These are phyloP conservation scores for Paradoxurus hermaphroditus DNA, from an alignment of 2,113 vertebrate genomes.

Conservation along the genomic window DNA sequence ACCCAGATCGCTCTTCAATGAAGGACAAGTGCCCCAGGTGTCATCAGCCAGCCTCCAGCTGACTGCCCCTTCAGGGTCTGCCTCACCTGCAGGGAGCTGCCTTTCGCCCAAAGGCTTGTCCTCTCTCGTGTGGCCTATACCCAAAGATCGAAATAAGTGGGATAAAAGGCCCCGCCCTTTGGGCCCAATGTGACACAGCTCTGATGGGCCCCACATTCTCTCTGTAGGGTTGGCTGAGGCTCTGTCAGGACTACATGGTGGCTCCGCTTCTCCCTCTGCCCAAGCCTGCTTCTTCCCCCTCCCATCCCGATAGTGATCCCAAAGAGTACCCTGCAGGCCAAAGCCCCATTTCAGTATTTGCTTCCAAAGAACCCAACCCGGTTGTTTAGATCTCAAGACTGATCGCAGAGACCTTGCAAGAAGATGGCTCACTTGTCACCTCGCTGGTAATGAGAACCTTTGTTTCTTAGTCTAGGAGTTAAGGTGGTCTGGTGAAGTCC, in stretches of 20 bases:
- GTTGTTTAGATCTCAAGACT: neutral
- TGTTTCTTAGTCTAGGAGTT: neutral
- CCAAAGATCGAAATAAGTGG: neutral
- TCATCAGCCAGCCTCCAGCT: neutral
- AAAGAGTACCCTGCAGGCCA: neutral
- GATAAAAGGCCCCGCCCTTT: neutral
- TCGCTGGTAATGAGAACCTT: neutral
- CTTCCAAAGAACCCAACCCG: neutral
- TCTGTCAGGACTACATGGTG: neutral
- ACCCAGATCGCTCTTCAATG: neutral
- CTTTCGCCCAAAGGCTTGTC: neutral
- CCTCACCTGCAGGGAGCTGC: neutral
- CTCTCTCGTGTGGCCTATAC: neutral
- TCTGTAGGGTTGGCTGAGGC: neutral
- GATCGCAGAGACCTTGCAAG: neutral
- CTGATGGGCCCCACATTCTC: neutral
- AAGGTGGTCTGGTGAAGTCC: neutral
- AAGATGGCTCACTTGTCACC: neutral
- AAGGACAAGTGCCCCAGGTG: neutral
- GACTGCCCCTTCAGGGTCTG: neutral
- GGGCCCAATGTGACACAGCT: neutral
- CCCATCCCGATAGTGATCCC: neutral
- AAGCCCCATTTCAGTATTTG: neutral
- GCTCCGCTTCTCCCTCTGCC: neutral
- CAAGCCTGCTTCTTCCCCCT: neutral